phyloP scores from a whole-genome alignment of 2,797 vertebrate genomes.

The Pangasius sanitwongsei region DNA sequence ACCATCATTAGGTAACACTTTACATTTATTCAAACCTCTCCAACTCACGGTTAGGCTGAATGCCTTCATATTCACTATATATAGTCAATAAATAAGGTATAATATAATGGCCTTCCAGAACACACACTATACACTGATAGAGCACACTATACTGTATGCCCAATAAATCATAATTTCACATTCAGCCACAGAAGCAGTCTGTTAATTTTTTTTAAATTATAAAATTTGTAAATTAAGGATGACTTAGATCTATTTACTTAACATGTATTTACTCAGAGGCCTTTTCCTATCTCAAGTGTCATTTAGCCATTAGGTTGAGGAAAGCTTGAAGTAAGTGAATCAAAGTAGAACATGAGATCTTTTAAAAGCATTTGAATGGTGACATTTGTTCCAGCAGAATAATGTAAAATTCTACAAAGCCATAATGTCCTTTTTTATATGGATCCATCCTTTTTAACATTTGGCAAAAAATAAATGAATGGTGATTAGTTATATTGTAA shows the following conservation, averaged over 20 bases:
- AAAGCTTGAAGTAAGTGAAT: not conserved
- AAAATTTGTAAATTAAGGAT: not conserved
- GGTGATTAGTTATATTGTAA: not conserved
- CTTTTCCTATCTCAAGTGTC: not conserved
- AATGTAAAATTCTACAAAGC: too few species aligned
- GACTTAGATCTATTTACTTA: not conserved
- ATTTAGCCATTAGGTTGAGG: not conserved
- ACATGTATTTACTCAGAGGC: not conserved
- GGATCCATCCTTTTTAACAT: not conserved
- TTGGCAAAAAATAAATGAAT: not conserved
- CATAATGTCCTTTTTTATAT: not conserved
- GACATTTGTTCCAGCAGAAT: not conserved
- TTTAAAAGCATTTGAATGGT: not conserved
- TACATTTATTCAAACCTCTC: not conserved
- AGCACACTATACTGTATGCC: not conserved
- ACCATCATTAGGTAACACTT: conserved; percentile 81
- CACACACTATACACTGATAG: not conserved
- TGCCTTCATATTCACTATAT: not conserved
- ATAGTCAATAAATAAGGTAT: not conserved
- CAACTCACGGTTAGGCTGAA: not conserved
- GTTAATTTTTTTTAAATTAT: not conserved
- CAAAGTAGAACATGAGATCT: not conserved
- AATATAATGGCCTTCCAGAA: not conserved
- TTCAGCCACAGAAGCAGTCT: not conserved
- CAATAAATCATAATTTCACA: not conserved